phyloP scores from a whole-genome alignment of 2,888 invertebrate species.

The Epinotia nisella region DNA sequence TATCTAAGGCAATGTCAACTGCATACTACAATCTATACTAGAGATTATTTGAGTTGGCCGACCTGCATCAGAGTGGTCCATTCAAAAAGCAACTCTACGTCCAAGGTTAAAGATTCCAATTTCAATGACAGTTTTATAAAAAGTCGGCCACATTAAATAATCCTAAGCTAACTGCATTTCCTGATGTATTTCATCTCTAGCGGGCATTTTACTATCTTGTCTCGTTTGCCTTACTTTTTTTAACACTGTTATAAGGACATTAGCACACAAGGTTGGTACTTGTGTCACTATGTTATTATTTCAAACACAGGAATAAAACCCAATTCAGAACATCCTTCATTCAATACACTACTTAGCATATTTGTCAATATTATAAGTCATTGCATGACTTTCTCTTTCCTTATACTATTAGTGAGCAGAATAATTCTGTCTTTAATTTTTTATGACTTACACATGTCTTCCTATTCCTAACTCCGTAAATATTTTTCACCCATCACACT shows the following conservation, averaged over 20 bases:
- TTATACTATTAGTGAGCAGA: slow-evolving; percentile 39
- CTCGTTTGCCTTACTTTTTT: neutral
- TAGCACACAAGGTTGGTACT: too few relatives aligned
- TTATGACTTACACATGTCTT: slow-evolving; percentile 10
- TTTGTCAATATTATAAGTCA: slow-evolving; percentile 30
- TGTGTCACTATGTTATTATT: neutral
- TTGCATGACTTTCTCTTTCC: slow-evolving; percentile 33
- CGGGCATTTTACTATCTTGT: neutral
- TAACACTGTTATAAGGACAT: too few relatives aligned
- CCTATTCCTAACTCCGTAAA: slow-evolving; percentile 11
- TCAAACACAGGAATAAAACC: neutral
- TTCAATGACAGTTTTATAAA: too few relatives aligned
- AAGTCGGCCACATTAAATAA: too few relatives aligned
- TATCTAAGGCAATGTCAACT: too few relatives aligned
- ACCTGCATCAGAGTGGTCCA: too few relatives aligned
- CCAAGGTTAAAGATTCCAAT: too few relatives aligned
- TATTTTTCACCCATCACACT: slow-evolving; percentile 4
- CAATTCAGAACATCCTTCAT: neutral
- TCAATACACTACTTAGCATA: slow-evolving; percentile 15
- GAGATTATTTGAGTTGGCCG: too few relatives aligned
- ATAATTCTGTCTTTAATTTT: slow-evolving; percentile 39
- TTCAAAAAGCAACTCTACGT: too few relatives aligned
- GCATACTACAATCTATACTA: too few relatives aligned
- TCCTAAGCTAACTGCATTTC: neutral
- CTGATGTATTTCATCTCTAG: too few relatives aligned